Base-by-base conservation (phyloP, 2,113 vertebrate genomes). In the Athene noctua region DNA sequence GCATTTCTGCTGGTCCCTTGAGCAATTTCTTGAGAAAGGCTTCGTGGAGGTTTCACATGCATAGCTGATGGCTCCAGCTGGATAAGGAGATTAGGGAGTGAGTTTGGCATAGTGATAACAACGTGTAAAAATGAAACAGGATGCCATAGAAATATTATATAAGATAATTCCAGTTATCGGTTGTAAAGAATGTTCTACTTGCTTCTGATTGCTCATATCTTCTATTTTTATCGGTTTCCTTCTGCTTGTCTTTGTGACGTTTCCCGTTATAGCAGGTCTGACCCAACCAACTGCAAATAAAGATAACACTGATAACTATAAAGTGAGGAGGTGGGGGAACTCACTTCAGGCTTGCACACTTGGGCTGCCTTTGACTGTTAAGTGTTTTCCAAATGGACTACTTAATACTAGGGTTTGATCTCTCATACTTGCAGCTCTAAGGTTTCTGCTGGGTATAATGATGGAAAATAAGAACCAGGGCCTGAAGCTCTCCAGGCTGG, bases 151-250 rank as follows among this genome's bases (percentile, higher is more conserved):
- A 93, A 75, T 88, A 82, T 36, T 11, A 38, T 26, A 34, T 1
- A 32, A 92, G 93, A 94, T 96, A 88, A 94, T 58, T 21, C 42
- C 51, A 16, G 49, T 73, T 95, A 94, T 68, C 68, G 0, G 51
- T 68, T 62, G 36, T 34, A 84, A 92, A 94, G 90, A 93, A 96
- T 93, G 94, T 95, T 92, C 85, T 94, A 79, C 75, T 94, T 54
- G 22, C 79, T 88, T 79, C 92, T 90, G 92, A 84, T 86, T 73
- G 70, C 80, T 55, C 90, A 18, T 92, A 93, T 96, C 93, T 92
- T 74, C 94, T 81, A 15, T 84, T 95, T 90, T 92, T 94, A 92
- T 94, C 94, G 2, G 47, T 49, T 97, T 92, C 90, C 85, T 93
- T 74, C 92, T 93, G 63, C 88, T 84, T 88, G 82, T 70, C 95